A percentile compares a stretch with the other conserved stretches of the same genome.
These are phyloP conservation scores for Simalia tracyae DNA, from an alignment of 2,797 vertebrate species.

Conservation along the genomic window DNA sequence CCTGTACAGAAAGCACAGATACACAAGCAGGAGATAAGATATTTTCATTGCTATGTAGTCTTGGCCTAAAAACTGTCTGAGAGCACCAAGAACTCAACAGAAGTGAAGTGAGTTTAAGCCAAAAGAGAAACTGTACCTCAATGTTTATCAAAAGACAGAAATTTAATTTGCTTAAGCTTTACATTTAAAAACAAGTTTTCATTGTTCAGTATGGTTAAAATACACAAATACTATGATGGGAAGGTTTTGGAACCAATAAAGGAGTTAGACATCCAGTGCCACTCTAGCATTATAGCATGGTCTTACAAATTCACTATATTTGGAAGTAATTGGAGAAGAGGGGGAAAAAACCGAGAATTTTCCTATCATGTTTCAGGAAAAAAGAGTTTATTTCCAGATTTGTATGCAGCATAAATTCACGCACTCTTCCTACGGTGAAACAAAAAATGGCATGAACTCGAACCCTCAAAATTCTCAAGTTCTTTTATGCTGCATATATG, in stretches of 20 bases:
- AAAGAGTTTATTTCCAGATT: background rate
- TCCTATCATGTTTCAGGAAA: background rate
- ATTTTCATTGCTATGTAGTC: background rate
- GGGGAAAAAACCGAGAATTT: background rate
- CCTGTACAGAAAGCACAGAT: background rate
- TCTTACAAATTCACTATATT: background rate
- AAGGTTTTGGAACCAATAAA: background rate
- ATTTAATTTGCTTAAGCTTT: background rate
- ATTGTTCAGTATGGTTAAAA: background rate
- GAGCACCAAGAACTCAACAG: too few species aligned
- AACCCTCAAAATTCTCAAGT: background rate
- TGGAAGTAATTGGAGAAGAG: background rate
- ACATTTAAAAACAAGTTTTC: conserved; percentile 5
- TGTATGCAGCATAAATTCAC: background rate
- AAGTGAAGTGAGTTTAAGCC: too few species aligned
- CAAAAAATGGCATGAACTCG: background rate
- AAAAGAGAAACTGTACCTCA: too few species aligned
- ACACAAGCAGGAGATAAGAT: background rate
- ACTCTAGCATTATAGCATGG: background rate
- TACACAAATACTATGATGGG: background rate
- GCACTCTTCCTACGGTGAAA: too few species aligned
- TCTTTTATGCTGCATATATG: background rate
- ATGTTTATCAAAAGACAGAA: background rate
- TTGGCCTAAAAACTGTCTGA: background rate
- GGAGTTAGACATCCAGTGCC: background rate